Evolutionary conservation across 2,797 vertebrate genomes (phyloP), one percentile per base, ranked within the genome.

Genomic region (Parambassis ranga): DNA sequence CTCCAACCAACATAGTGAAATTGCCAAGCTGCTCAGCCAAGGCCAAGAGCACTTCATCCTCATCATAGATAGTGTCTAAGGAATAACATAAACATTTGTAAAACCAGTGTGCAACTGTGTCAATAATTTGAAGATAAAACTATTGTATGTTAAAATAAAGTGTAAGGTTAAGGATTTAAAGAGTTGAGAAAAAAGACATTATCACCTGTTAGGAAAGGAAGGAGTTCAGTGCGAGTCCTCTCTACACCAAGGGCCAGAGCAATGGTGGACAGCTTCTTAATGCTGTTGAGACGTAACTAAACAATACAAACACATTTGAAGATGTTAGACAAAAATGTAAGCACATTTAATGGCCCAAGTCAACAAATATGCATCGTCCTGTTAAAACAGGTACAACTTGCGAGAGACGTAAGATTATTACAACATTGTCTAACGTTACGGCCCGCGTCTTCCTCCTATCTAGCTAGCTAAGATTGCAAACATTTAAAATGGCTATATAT

Each of bases 241-340:
- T 95, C 94, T 7, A 95, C 94, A 22, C 94, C 94, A 15, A 95
- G 86, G 10, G 94, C 94, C 83, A 95, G 53, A n/a, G 94, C 94
- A 49, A 94, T 95, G 9, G 94, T 95, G 14, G 94, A 94, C 79
- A 95, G 86, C 84, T 95, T 95, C 83, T 95, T 95, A 38, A 95
- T 94, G 79, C 94, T 95, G 90, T 95, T 95, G 70, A 95, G 81
- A 13, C 94, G 92, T 33, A 95, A 57, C 94, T 95, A 79, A n/a
- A n/a, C n/a, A n/a, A n/a, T n/a, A n/a, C n/a, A n/a, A n/a, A n/a
- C n/a, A n/a, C n/a, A n/a, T n/a, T n/a, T n/a, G n/a, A n/a, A n/a
- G n/a, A n/a, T n/a, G n/a, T n/a, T 10, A 52, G 6, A 64, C 4
- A 70, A 42, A 47, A 74, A 2, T 14, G 2, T 10, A 4, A 8